phyloP scores from a whole-genome alignment of 2,888 invertebrate species.

The Biston stratarius region DNA sequence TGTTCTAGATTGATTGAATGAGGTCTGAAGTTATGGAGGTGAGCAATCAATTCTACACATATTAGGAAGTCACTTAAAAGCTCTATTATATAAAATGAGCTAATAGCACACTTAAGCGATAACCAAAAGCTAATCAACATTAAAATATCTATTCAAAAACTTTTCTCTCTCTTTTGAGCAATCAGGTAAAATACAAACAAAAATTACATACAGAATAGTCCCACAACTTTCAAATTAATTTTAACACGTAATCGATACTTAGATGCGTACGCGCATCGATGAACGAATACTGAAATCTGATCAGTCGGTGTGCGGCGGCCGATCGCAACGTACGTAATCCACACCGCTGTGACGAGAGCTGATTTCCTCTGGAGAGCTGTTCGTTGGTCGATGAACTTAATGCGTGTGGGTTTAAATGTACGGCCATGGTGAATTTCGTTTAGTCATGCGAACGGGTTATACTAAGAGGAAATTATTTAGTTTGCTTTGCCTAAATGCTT shows the following conservation, averaged over 20 bases:
- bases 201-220: neutral
- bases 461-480: neutral
- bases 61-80: slow-evolving; percentile 1
- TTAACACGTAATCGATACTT: slow-evolving; percentile 27
- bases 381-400: slow-evolving; percentile 25
- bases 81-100: neutral
- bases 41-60: neutral
- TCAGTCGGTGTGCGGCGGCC: slow-evolving; percentile 62
- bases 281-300: slow-evolving; percentile 57
- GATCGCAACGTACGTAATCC: slow-evolving; percentile 69
- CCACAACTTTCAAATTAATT: slow-evolving; percentile 14
- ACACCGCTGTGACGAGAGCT: slow-evolving; percentile 63
- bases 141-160: no score
- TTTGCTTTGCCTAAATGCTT: neutral
- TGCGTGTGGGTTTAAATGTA: slow-evolving; percentile 22
- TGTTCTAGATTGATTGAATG: slow-evolving; percentile 8
- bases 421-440: slow-evolving; percentile 20
- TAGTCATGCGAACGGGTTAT: slow-evolving; percentile 26
- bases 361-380: slow-evolving; percentile 61
- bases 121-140: no score
- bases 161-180: no score
- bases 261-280: slow-evolving; percentile 56
- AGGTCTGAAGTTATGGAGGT: slow-evolving; percentile 1
- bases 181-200: neutral
- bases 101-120: no score